Evolutionary conservation across 2,113 vertebrate genomes (phyloP), one percentile per base, ranked within the genome.

Genomic region (Gambusia holbrooki): DNA sequence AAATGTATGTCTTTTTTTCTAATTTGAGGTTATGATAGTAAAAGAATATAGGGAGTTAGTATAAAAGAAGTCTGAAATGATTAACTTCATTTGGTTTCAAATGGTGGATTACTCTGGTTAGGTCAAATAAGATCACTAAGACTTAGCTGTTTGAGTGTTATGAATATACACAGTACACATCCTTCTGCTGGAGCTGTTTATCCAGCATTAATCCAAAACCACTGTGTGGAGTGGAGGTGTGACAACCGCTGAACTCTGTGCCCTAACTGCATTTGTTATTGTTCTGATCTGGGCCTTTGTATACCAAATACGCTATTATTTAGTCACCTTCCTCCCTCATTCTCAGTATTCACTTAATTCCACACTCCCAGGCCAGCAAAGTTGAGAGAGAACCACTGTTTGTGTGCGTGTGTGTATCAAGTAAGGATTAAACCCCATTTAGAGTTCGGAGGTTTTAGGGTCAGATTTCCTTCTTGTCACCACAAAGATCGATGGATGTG

Each of bases 401-500:
- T 85, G 51, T 85, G 76, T 51, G 73, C 32, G 77, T 84, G 82
- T 84, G 82, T 73, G 73, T 86, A 87, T 90, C 76, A 88, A 90
- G 90, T 48, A 74, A 75, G 82, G 91, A 90, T 93, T 88, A 88
- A 92, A 88, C 69, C 66, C 66, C 71, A 78, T 88, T 90, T 90
- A 42, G 69, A 77, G 35, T 85, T 78, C 79, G 69, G 70, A 72
- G 83, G 79, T 80, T 89, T 84, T 77, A 80, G 81, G 89, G 89
- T 89, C 87, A 90, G 81, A 88, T 91, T 94, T 91, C 86, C 88
- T 85, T 77, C 88, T 87, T 82, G 89, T 92, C 92, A 91, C 89
- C 83, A 82, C 83, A 77, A 88, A 93, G 92, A 93, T 94, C 74
- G 89, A 94, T 91, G 91, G 84, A 87, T 88, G 72, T 91, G 89